Base-by-base conservation (phyloP, 2,113 vertebrate species). In the Recurvirostra avosetta region DNA sequence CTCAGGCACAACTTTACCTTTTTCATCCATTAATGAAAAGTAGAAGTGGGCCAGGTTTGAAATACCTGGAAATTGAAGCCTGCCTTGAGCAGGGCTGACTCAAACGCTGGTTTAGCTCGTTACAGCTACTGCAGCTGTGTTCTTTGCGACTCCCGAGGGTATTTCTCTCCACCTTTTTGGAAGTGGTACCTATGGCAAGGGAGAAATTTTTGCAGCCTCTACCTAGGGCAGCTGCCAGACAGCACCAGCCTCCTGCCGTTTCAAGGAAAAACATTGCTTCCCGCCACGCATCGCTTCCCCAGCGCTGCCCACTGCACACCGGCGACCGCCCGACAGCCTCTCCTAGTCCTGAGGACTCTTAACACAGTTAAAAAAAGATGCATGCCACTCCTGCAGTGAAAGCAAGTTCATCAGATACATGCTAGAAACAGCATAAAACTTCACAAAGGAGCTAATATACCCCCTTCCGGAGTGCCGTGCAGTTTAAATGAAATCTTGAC, bases 391-490 rank as follows among this genome's bases (percentile, higher is more conserved):
- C 86, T 84, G 65, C 86, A 87, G 61, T 59, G 89, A 76, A 94
- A 94, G 49, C 40, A 26, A 68, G 36, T 78, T 85, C 61, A 65
- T 80, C 83, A 94, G 86, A 43, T 66, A 17, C 29, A 49, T 40
- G 56, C 68, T 82, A 70, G 70, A 86, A 96, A 47, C 80, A 94
- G 89, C 76, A 91, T 3, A 82, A 90, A 91, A 45, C 36, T 67
- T 66, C 83, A 86, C 80, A 87, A 89, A 95, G 62, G 66, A 94
- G 66, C 78, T 89, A n/a, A 73, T 87, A 41, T 68, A 10, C 23
- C 59, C n/a, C 58, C 50, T 95, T 81, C 77, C 1, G 4, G 91
- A 85, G 83, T 16, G 27, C 45, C 0, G 0, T 63, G 86, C 7
- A 5, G 5, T 61, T 52, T 49, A 85, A 92, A 96, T 89, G 86